Evolutionary conservation across 1,140 invertebrate species (phyloP).

Genomic region (Drosophila paulistorum): DNA sequence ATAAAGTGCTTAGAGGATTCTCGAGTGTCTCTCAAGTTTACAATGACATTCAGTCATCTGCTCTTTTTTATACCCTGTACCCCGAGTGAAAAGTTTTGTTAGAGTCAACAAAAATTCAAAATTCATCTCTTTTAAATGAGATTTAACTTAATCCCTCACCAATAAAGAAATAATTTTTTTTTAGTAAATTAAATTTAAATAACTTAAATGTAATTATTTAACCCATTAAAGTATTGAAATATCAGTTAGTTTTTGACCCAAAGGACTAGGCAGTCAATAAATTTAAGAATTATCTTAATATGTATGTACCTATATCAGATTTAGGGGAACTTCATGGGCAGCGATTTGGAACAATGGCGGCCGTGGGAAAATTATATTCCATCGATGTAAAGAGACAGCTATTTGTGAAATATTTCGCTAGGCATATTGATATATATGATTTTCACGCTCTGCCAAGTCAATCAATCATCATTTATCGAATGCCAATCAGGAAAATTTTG

Average conservation of each 20-base stretch:
- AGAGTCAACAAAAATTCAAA: not conserved
- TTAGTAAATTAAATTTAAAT: too few species aligned
- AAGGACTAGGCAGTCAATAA: not conserved
- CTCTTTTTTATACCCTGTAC: constrained; percentile 55
- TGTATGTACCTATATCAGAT: too few species aligned
- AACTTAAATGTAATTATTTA: not conserved
- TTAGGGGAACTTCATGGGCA: too few species aligned
- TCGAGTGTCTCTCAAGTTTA: constrained; percentile 59
- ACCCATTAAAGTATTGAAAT: not conserved
- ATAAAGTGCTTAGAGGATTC: constrained; percentile 53
- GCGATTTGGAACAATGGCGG: too few species aligned
- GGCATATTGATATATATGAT: constrained; percentile 12
- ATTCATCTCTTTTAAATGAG: not conserved
- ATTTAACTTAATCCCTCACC: too few species aligned
- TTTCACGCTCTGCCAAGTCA: constrained; percentile 6
- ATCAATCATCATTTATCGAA: constrained; percentile 13
- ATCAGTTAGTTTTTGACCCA: not conserved
- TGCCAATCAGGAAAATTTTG: constrained; percentile 11
- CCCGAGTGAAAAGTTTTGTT: not conserved
- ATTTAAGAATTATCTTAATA: not conserved
- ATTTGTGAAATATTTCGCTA: not conserved
- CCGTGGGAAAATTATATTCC: not conserved
- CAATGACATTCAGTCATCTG: constrained; percentile 71
- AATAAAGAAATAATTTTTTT: too few species aligned
- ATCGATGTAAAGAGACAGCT: not conserved